Base-by-base conservation (phyloP, 2,888 invertebrate species). In the Rhogogaster chlorosoma region DNA sequence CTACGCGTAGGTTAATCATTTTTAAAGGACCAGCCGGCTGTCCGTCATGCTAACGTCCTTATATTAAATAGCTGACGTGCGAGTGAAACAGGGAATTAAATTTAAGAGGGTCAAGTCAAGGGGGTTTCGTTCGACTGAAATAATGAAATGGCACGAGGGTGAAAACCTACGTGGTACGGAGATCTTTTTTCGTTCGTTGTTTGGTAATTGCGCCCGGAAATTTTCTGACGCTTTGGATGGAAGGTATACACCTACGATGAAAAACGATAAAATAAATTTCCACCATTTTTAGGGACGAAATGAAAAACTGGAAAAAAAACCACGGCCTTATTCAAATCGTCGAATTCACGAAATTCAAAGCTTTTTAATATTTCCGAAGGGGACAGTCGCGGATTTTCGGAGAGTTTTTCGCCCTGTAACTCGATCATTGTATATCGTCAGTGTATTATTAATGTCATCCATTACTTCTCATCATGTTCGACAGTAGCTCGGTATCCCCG, bases 1-100 rank as follows among this genome's bases (percentile, higher is more conserved):
- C 82, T 80, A 85, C 86, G 86, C 84, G 87, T 87, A 86, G 89
- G 90, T 92, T 92, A 92, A 92, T 91, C 91, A 92, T 92, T 91
- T 92, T 91, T 91, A 89, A 91, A 92, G 88, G 89, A 89, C 88
- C 89, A 91, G 53, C 86, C 42, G 86, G 84, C 84, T 84, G 84
- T 84, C 80, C 87, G 86, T 88, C 83, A 70, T 67, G 49, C 86
- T 86, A 84, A 84, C 84, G 86, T 87, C 88, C 86, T 86, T 86
- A 84, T 86, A 73, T 86, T 86, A 84, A 71, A 53, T 85, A 84
- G 71, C 67, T 77, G 86, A 87, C 87, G 87, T 86, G 85, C 85
- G 86, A 83, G 67, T 80, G 86, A 87, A 83, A 85, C 73, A 82
- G 85, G 83, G 89, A 90, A 90, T 90, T 88, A 90, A 90, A 90